phyloP scores from a whole-genome alignment of 30 jellyfish, hydroid and myxozoan species.

The Haliclystus octoradiatus region DNA sequence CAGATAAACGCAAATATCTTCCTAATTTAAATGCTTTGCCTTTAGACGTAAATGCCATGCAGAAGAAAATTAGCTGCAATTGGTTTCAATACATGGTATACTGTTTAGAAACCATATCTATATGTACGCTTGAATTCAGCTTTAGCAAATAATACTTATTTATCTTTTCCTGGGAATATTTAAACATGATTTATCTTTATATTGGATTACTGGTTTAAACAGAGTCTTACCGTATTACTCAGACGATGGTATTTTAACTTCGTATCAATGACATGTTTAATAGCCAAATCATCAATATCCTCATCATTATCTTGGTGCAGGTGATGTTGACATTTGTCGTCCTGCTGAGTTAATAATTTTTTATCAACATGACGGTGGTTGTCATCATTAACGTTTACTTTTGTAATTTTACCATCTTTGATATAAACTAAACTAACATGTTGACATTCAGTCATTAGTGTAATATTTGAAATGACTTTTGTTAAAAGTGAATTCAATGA shows the following conservation, averaged over 20 bases:
- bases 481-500: not conserved
- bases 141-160: too few relatives aligned
- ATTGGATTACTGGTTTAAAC: too few relatives aligned
- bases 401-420: not conserved
- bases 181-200: too few relatives aligned
- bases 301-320: not conserved
- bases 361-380: not conserved
- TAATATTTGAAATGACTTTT: not conserved
- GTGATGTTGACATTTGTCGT: not conserved
- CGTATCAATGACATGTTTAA: not conserved
- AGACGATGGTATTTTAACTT: not conserved
- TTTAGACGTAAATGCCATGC: too few relatives aligned
- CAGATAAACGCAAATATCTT: too few relatives aligned
- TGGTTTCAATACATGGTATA: too few relatives aligned
- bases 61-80: too few relatives aligned
- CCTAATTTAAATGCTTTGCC: too few relatives aligned
- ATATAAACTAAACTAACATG: not conserved
- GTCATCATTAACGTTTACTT: not conserved
- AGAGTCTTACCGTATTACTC: not conserved
- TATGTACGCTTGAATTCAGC: too few relatives aligned
- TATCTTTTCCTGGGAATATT: too few relatives aligned
- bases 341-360: not conserved
- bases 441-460: not conserved
- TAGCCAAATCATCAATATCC: not conserved
- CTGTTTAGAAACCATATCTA: too few relatives aligned